Base-by-base conservation (phyloP, 2,797 vertebrate species). In the Myoxocephalus aenaeus region DNA sequence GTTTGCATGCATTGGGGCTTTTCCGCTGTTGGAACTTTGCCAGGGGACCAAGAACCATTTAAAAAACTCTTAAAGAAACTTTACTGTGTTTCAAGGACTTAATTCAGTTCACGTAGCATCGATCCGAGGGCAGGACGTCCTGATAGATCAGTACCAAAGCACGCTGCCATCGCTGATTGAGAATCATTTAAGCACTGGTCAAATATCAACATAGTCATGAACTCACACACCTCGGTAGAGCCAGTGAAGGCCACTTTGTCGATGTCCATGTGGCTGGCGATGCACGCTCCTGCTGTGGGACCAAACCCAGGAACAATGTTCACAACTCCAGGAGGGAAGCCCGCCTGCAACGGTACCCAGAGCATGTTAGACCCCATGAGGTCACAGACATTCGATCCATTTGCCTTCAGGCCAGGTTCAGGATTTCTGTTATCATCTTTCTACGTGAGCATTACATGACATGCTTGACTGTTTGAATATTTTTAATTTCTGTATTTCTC, bases 211-310 rank as follows among this genome's bases (percentile, higher is more conserved):
- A 25, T 53, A 11, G 22, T 53, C 51, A 22, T 5, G 5, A 4
- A 53, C 22, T 25, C 51, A 7, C 14, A 57, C 15, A 99, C 98
- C 96, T 97, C 93, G 50, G 96, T 98, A 20, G 98, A 99, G 4
- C 98, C 98, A 0, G 98, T 99, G 90, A 99, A 99, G n/a, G 97
- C 96, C 61, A 99, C 95, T 93, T 99, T 99, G 92, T 96, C 94
- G 32, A 99, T 92, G 65, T 92, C 95, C 75, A 96, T 96, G 83
- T 99, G 98, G 56, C 89, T 94, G 53, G 97, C 96, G 59, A 99
- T 97, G 0, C 97, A 96, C 14, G 96, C 97, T 65, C 98, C 98
- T 0, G 96, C 97, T 0, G 96, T 97, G 34, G 97, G 96, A 6
- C 98, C 98, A 0, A 96, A 99, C 32, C 98, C 98, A 15, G 98